phyloP scores from a whole-genome alignment of 2,888 invertebrate genomes.

The Chalcis sispes region DNA sequence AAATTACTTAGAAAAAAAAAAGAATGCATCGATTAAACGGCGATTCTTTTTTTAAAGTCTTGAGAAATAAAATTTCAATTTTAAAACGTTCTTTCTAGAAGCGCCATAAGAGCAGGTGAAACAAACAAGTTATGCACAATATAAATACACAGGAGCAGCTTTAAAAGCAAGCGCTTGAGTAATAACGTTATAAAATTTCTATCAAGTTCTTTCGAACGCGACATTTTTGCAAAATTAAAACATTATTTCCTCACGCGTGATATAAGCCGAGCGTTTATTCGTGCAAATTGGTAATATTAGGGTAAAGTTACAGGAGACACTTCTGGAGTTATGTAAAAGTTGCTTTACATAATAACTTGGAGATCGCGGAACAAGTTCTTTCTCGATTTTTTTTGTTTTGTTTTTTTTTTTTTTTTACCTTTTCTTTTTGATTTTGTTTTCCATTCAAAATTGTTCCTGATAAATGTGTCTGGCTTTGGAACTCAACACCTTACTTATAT shows the following conservation, averaged over 20 bases:
- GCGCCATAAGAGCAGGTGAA: too few species aligned
- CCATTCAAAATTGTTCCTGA: slow-evolving; percentile 4
- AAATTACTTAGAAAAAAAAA: too few species aligned
- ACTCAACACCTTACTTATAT: too few species aligned
- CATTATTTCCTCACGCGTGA: slow-evolving; percentile 5
- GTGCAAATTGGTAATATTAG: slow-evolving; percentile 17
- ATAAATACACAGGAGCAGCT: neutral
- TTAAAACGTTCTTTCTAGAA: too few species aligned
- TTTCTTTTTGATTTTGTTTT: too few species aligned
- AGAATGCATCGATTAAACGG: too few species aligned
- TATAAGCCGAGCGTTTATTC: slow-evolving; percentile 1
- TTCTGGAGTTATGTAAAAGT: slow-evolving; percentile 18
- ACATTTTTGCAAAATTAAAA: neutral
- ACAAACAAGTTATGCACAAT: neutral
- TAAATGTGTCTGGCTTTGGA: slow-evolving; percentile 6
- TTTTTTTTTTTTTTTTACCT: too few species aligned
- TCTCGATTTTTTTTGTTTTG: too few species aligned
- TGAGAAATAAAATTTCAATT: too few species aligned
- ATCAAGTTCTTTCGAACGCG: neutral
- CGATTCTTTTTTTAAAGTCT: too few species aligned
- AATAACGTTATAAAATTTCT: neutral
- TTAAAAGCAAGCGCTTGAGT: neutral
- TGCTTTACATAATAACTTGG: slow-evolving; percentile 4
- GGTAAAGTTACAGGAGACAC: neutral
- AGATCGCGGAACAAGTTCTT: slow-evolving; percentile 13